Evolutionary conservation across 35 echinoderm and acorn worm genomes (phyloP).

Genomic region (Ptychodera flava): DNA sequence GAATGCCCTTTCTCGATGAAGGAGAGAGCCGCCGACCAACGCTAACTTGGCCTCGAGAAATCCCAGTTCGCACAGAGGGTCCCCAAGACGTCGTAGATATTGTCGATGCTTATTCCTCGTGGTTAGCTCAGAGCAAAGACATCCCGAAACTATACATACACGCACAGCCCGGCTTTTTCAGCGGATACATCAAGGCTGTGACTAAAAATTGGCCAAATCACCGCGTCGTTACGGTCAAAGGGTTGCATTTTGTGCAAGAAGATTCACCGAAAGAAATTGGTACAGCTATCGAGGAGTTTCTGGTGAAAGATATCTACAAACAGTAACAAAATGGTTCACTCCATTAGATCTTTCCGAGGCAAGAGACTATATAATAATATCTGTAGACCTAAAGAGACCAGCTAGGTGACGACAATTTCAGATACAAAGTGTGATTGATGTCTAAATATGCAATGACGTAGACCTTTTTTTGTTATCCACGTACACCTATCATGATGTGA

Average conservation of each 20-base stretch:
- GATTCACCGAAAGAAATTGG: conserved; percentile 78
- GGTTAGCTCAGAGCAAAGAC: conserved; percentile 27
- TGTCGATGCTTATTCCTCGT: conserved; percentile 31
- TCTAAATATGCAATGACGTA: too few relatives aligned
- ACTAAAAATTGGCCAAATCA: conserved; percentile 46
- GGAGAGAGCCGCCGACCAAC: conserved; percentile 58
- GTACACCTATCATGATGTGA: too few relatives aligned
- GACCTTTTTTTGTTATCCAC: too few relatives aligned
- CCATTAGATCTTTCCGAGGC: too few relatives aligned
- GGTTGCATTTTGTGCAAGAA: conserved; percentile 47
- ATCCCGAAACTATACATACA: conserved; percentile 57
- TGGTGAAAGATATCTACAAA: background rate
- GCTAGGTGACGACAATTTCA: too few relatives aligned
- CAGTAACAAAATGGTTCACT: background rate
- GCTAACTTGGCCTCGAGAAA: conserved; percentile 65
- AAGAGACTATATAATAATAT: too few relatives aligned
- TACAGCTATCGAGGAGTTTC: conserved; percentile 22
- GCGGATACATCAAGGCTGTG: conserved; percentile 15
- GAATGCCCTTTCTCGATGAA: conserved; percentile 26
- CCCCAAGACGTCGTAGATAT: conserved; percentile 53
- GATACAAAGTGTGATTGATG: too few relatives aligned
- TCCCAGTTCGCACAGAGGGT: conserved; percentile 43
- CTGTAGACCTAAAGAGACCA: too few relatives aligned
- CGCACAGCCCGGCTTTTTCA: conserved; percentile 46
- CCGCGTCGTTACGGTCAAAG: conserved; percentile 24